phyloP scores from a whole-genome alignment of 2,797 vertebrate species.

The Crax fasciolata region DNA sequence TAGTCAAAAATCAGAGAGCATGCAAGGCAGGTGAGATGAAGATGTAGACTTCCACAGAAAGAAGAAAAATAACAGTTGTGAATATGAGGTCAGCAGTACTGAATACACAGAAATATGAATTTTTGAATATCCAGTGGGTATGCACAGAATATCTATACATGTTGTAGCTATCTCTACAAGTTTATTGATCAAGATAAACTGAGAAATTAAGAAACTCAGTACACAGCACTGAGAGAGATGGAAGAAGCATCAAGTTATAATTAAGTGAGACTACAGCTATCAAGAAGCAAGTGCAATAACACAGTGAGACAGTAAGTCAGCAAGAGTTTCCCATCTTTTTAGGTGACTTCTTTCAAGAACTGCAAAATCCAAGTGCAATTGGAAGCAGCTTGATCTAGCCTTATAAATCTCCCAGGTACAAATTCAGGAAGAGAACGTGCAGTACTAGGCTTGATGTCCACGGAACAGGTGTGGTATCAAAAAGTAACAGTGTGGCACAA shows the following conservation, averaged over 20 bases:
- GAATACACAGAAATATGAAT: not conserved
- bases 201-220: not conserved
- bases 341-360: not conserved
- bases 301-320: not conserved
- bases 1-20: not conserved
- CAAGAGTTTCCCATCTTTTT: not conserved
- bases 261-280: not conserved
- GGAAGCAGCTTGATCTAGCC: not conserved
- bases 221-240: not conserved
- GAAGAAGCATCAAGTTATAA: not conserved
- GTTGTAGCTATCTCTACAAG: not conserved
- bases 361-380: not conserved
- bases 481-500: not conserved
- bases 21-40: not conserved
- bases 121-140: not conserved
- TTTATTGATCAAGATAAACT: not conserved
- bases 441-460: not conserved
- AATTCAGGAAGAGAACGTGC: not conserved
- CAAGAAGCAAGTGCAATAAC: not conserved
- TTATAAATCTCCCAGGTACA: not conserved
- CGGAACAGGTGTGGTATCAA: not conserved
- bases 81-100: not conserved
- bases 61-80: not conserved
- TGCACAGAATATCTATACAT: not conserved
- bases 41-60: not conserved